Evolutionary conservation across 2,888 invertebrate genomes (phyloP), one percentile per base, ranked within the genome.

Genomic region (Nudaria mundana): DNA sequence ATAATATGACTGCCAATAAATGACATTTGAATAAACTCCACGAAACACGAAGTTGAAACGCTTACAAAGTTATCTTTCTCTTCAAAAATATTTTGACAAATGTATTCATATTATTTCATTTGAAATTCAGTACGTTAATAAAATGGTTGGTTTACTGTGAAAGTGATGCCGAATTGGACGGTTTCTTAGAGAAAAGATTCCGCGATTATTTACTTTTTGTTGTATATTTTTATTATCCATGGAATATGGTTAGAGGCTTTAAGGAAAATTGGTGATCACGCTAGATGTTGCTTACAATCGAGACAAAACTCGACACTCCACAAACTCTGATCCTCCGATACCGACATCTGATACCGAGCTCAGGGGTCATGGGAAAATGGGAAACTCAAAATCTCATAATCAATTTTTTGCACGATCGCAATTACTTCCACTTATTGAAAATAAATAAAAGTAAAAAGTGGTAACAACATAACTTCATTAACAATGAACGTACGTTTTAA

Each of bases 181-280:
- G 38, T 30, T 31, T 31, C 31, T 23, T 48, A 44, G 39, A 40
- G 42, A 40, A 48, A 49, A 55, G 53, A 56, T 44, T 44, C 25
- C 34, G 30, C 11, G 24, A 12, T 30, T 30, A 48, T 41, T 20
- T 2, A 7, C 8, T 18, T 18, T 20, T 42, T 26, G 31, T 28
- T 30, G 43, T 32, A 56, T 56, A 56, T 53, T 48, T 44, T 46
- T 56, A 59, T 56, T 56, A 51, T 50, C 51, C 49, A 44, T 61
- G 57, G 63, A 66, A 63, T 63, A 66, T 66, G 60, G 63, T 66
- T 20, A 7, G 20, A 5, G 20, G 5, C 3, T 20, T 20, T 20
- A 3, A 20, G 2, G 2, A 20, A 20, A 20, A 20, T 5, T 2
- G 2, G 6, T 37, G n/a, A n/a, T n/a, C n/a, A n/a, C n/a, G n/a